Evolutionary conservation across 2,888 invertebrate genomes (phyloP).

Genomic region (Liposcelis brunnea): DNA sequence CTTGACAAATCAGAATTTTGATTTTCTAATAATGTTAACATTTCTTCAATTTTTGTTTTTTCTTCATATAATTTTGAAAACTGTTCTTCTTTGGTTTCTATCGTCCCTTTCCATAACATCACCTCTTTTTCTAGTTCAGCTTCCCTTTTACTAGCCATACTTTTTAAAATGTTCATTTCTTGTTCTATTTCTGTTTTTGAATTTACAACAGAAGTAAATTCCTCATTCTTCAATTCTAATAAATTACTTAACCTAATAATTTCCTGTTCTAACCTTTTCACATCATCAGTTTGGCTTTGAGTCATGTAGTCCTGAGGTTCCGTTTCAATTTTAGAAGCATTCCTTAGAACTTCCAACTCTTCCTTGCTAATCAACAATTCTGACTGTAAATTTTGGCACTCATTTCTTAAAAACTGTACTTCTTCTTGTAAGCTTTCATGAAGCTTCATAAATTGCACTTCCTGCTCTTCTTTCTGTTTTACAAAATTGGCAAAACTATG

Average conservation of each 20-base stretch:
- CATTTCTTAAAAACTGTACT: no score
- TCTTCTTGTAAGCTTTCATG: no score
- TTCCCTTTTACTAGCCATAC: slow-evolving; percentile 5
- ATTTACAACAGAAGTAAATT: slow-evolving; percentile 9
- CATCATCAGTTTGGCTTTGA: slow-evolving; percentile 1
- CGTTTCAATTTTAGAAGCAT: no score
- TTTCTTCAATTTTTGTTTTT: slow-evolving; percentile 14
- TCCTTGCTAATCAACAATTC: background rate
- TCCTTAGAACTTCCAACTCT: no score
- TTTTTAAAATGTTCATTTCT: slow-evolving; percentile 11
- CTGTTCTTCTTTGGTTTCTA: slow-evolving; percentile 15
- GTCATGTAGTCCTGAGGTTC: background rate
- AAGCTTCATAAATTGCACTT: background rate
- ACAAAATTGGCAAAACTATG: no score
- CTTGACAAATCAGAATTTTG: no score
- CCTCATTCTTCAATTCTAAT: slow-evolving; percentile 11
- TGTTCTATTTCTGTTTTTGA: slow-evolving; percentile 11
- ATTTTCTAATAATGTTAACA: slow-evolving; percentile 14
- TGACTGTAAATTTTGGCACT: no score
- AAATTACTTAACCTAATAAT: slow-evolving; percentile 11
- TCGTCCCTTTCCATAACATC: no score
- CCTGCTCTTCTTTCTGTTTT: no score
- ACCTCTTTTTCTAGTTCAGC: background rate
- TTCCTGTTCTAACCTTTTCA: slow-evolving; percentile 8
- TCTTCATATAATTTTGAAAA: slow-evolving; percentile 17